Evolutionary conservation across 2,888 invertebrate genomes (phyloP), one percentile per base, ranked within the genome.

Genomic region (Portevinia maculata): DNA sequence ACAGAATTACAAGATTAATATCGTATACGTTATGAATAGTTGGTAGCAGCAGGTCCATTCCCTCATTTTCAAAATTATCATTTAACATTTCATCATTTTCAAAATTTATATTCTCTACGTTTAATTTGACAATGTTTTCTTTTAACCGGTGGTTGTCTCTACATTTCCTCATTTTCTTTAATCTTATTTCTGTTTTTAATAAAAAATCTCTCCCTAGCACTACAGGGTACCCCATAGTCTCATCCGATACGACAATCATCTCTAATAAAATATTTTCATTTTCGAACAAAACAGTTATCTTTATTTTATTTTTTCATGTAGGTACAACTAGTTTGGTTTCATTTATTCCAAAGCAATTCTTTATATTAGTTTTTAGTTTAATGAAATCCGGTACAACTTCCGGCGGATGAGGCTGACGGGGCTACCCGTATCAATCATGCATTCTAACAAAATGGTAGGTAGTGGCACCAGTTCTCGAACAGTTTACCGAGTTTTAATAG

Each of bases 281-380:
- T 48, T 71, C 48, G 44, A 53, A 46, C 21, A 62, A 48, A 32
- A 75, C 75, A 24, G 44, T 67, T 46, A 70, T 57, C 13, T 32
- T 48, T 8, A 84, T 48, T 67, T 83, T 65, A n/a, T n/a, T n/a
- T n/a, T n/a, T n/a, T n/a, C n/a, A n/a, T 50, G 74, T 70, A 60
- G 70, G 55, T 62, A 57, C 44, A 19, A 44, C 69, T n/a, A 79
- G 62, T 48, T 53, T 62, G 48, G 44, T 65, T 60, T 21, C 59
- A 37, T 81, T 84, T 62, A 79, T 69, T 34, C 84, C 79, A n/a
- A n/a, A 69, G 44, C 15, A 57, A 48, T 65, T 65, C 32, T 37
- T 32, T 6, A 30, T 32, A 32, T 53, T 73, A 21, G 34, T 39
- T 3, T 15, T 34, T 37, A 67, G 55, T 52, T 57, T 15, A 21